These are phyloP conservation scores for Callionymus lyra DNA, from an alignment of 2,113 vertebrate species.

Conservation along the genomic window DNA sequence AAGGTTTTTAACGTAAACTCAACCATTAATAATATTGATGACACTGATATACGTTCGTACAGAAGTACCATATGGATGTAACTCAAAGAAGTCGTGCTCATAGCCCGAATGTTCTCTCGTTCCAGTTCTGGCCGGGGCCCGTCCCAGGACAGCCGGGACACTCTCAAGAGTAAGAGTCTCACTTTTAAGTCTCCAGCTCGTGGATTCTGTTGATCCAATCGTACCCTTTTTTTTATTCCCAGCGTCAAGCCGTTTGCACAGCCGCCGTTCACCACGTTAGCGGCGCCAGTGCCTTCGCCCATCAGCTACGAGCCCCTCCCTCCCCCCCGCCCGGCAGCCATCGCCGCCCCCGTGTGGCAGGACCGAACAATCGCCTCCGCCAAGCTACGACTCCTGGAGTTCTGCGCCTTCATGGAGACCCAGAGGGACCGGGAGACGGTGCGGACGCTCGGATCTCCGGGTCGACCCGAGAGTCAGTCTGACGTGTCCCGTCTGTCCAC, in stretches of 20 bases:
- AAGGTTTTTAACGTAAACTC: too few species aligned
- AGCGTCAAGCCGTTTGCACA: slow-evolving; percentile 97
- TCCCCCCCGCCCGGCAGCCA: slow-evolving; percentile 75
- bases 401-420: slow-evolving; percentile 89
- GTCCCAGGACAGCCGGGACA: slow-evolving; percentile 93
- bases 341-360: slow-evolving; percentile 85
- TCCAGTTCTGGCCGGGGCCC: slow-evolving; percentile 84
- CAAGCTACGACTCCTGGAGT: slow-evolving; percentile 86
- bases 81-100: too few species aligned
- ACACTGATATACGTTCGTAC: too few species aligned
- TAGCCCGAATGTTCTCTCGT: slow-evolving; percentile 1
- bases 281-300: slow-evolving; percentile 77
- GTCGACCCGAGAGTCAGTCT: background rate
- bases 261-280: slow-evolving; percentile 80
- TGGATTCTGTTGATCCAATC: too few species aligned
- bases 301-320: slow-evolving; percentile 85
- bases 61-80: too few species aligned
- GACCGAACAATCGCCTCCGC: slow-evolving; percentile 87
- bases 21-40: too few species aligned
- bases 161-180: slow-evolving; percentile 91
- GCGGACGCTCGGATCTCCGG: slow-evolving; percentile 10
- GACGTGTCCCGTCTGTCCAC: background rate
- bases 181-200: slow-evolving; percentile 6
- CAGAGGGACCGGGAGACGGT: slow-evolving; percentile 88
- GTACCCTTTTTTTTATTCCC: slow-evolving; percentile 28